These are phyloP conservation scores for Coracias cyanogaster DNA, from an alignment of 2,797 vertebrate species.

Conservation along the genomic window DNA sequence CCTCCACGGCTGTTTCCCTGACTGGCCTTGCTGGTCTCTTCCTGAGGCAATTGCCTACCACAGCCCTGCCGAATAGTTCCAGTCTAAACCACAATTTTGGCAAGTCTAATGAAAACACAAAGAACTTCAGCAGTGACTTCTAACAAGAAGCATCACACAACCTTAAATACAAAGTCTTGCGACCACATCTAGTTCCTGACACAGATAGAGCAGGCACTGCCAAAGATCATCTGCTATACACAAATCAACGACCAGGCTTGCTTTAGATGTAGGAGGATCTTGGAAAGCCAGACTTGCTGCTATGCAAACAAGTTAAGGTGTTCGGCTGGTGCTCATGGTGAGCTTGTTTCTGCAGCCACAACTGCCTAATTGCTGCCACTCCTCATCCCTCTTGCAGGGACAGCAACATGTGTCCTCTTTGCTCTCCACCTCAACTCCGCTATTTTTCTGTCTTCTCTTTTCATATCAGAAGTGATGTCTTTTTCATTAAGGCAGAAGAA, in stretches of 20 bases:
- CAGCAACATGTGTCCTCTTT: background rate
- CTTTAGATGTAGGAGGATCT: background rate
- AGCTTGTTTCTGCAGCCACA: background rate
- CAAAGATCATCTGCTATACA: background rate
- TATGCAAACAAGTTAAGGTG: background rate
- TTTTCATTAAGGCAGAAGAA: background rate
- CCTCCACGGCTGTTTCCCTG: background rate
- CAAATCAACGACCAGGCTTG: background rate
- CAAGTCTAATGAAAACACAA: background rate
- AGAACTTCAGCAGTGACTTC: background rate
- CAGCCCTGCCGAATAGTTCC: background rate
- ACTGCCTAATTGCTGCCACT: background rate
- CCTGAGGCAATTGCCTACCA: background rate
- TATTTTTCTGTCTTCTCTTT: background rate
- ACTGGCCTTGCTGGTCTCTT: background rate
- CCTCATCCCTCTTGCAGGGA: background rate
- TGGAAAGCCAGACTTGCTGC: background rate
- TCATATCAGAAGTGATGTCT: background rate
- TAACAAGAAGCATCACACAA: background rate
- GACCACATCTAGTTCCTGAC: background rate
- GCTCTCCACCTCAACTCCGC: background rate
- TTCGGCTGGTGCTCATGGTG: background rate
- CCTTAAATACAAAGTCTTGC: background rate
- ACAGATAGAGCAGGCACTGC: background rate
- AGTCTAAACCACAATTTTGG: background rate